Evolutionary conservation across 1,140 invertebrate species (phyloP).

Genomic region (Drosophila funebris): DNA sequence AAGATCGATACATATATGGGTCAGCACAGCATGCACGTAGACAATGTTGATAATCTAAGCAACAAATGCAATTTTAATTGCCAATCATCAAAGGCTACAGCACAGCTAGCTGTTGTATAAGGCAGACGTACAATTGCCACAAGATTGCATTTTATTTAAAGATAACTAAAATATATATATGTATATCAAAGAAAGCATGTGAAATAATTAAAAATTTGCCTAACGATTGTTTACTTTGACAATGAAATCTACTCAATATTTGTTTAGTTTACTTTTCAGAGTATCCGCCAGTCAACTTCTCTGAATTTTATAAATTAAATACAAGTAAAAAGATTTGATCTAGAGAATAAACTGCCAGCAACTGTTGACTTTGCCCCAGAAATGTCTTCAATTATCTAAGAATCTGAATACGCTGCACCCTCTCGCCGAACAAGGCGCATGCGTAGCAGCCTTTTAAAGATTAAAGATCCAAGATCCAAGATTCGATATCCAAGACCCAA

Average conservation of each 20-base stretch:
- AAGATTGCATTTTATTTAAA: background rate
- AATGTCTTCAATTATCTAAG: constrained; percentile 54
- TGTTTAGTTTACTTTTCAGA: too few relatives aligned
- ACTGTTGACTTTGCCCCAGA: constrained; percentile 41
- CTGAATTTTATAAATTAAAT: background rate
- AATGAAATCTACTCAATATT: too few relatives aligned
- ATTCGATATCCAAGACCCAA: background rate
- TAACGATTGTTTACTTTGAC: too few relatives aligned
- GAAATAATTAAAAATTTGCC: too few relatives aligned
- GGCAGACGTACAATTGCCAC: background rate
- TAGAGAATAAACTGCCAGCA: background rate
- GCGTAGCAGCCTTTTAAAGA: constrained; percentile 26
- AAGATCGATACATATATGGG: constrained; percentile 51
- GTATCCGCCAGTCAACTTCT: too few relatives aligned
- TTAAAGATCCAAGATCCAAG: too few relatives aligned
- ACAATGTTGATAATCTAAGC: constrained; percentile 60
- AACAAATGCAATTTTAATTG: constrained; percentile 68
- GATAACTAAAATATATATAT: background rate
- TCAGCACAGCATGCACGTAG: constrained; percentile 48
- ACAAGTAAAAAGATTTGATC: background rate
- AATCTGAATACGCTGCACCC: constrained; percentile 54
- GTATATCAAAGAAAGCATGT: too few relatives aligned
- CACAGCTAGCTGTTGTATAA: constrained; percentile 30
- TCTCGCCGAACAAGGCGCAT: constrained; percentile 16
- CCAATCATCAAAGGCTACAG: constrained; percentile 46